Conservation (phyloP, 2,888 invertebrate species). For the Nudaria mundana region DNA sequence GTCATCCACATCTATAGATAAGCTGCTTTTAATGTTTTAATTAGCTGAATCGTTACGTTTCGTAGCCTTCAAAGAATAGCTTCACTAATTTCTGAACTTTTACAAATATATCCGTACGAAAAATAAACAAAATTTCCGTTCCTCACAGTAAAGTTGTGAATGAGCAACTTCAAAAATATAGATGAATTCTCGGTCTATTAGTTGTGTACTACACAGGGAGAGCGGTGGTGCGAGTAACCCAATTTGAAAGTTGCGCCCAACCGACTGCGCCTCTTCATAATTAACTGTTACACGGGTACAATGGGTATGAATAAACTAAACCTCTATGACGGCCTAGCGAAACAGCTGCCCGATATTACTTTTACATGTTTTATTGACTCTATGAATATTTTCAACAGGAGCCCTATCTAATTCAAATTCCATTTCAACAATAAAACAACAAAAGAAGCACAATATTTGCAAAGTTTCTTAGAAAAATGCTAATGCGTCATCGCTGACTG, state of each 20-base stretch:
- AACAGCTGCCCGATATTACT: slow-evolving; percentile 19
- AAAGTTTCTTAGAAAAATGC: too few relatives aligned
- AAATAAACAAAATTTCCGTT: slow-evolving; percentile 2
- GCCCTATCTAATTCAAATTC: too few relatives aligned
- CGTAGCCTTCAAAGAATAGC: too few relatives aligned
- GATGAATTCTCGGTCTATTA: slow-evolving; percentile 26
- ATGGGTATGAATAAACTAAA: slow-evolving; percentile 61
- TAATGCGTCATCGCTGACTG: too few relatives aligned
- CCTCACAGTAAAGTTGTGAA: slow-evolving; percentile 11
- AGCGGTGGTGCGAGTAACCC: slow-evolving; percentile 57
- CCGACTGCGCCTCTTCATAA: slow-evolving; percentile 52
- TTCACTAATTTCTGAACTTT: too few relatives aligned
- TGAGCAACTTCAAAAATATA: slow-evolving; percentile 18
- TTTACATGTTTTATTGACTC: slow-evolving; percentile 3
- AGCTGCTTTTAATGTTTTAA: too few relatives aligned
- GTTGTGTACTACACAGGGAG: slow-evolving; percentile 35
- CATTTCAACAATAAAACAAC: too few relatives aligned
- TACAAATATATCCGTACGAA: too few relatives aligned
- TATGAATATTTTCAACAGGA: too few relatives aligned
- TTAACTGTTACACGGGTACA: slow-evolving; percentile 57
- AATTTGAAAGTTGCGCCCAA: slow-evolving; percentile 62
- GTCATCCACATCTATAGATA: too few relatives aligned
- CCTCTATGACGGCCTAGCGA: slow-evolving; percentile 32
- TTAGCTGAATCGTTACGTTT: too few relatives aligned
- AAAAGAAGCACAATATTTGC: too few relatives aligned